Evolutionary conservation across 2,113 vertebrate species (phyloP), one percentile per base, ranked within the genome.

Genomic region (Podocnemis expansa): DNA sequence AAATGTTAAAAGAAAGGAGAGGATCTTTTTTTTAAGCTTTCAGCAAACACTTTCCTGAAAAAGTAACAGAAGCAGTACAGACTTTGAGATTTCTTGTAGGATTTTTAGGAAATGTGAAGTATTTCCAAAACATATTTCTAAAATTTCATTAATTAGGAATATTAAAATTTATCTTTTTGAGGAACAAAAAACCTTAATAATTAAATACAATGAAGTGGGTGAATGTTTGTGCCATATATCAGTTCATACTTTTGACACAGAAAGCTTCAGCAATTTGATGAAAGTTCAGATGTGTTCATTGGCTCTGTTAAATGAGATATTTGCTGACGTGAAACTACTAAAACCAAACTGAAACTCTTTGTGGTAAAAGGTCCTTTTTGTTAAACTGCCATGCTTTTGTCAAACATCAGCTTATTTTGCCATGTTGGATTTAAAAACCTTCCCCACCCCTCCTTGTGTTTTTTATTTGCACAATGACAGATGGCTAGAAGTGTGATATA

Each of bases 1-100:
- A 98, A 98, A 98, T 98, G 98, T 98, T 98, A 97, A 98, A 98
- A 96, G 97, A 13, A 14, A n/a, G 96, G 96, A 97, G 97, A 98
- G 98, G 97, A 97, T 98, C 97, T 96, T 96, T 95, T 47, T 96
- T 97, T 96, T 94, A 97, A 96, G 94, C 78, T 89, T 98, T 94
- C 91, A 97, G 97, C 97, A 98, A 97, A 97, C 58, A 25, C 89
- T 97, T 92, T 95, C 91, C 96, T 97, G 91, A 97, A 98, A 97
- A 96, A 97, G 97, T 94, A 10, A 97, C 92, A 78, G 80, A 94
- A 78, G 97, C 97, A 97, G 98, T 97, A 94, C 96, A 97, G 98
- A 97, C 97, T 95, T 94, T 94, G 97, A 97, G 96, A 97, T 93
- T 93, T 96, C 93, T 97, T 93, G 88, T 91, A 94, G 95, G 96